Base-by-base conservation (phyloP, 2,888 invertebrate genomes). In the Athripsodes cinereus region DNA sequence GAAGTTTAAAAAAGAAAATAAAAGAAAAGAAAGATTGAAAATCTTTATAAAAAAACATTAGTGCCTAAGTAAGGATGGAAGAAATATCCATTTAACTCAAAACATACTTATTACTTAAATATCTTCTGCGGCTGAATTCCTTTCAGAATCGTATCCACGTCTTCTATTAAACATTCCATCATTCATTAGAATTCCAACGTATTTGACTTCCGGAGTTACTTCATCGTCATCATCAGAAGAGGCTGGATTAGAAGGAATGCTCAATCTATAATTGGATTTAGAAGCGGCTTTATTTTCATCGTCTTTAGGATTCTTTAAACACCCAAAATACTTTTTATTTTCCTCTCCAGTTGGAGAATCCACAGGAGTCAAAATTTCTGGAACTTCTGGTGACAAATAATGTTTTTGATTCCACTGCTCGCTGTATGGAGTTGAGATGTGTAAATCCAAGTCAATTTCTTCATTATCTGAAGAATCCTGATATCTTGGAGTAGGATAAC, bases 361-460 rank as follows among this genome's bases (percentile, higher is more conserved):
- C 34, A 26, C 6, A 11, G 50, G 48, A 35, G 26, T 11, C 5
- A 35, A 18, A 19, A 55, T 47, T 21, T 26, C 26, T 2, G 56
- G 52, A 19, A 13, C 11, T 20, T 55, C 50, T 6, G 44, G 34
- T 5, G 58, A 18, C 18, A 22, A 52, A 52, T 60, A 63, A 46
- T 63, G 61, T 40, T 63, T 61, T 26, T 57, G 22, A 22, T 61
- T 58, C 59, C 58, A 63, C 26, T 63, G 63, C 46, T 63, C 63
- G 22, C 61, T 60, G 22, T 61, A 58, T 10, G 63, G 63, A 22
- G 60, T 63, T 18, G 53, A 31, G 3, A 63, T 46, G 31, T 61
- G 59, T 2, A 18, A 10, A 34, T 63, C 61, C 13, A 63, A 52
- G 50, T 63, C 60, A 11, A 58, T 44, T 51, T 57, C 58, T 40